Evolutionary conservation across 2,888 invertebrate genomes (phyloP).

Genomic region (Drosophila peninsularis): DNA sequence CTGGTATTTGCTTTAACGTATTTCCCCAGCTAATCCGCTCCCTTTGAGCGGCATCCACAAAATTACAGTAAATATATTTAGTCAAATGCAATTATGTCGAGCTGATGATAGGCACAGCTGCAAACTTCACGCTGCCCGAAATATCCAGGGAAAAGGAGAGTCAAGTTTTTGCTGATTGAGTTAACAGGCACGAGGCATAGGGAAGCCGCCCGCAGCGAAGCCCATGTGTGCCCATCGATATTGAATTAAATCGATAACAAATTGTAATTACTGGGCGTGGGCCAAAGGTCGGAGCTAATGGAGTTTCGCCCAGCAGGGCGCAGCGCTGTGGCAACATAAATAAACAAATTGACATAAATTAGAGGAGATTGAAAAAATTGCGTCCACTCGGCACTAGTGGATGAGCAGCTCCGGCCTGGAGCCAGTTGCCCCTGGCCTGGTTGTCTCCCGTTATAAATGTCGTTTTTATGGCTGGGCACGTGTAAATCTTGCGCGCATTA

Average conservation of each 20-base stretch:
- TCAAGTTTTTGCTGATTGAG: constrained; percentile 19
- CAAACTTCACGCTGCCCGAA: constrained; percentile 9
- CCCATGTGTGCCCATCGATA: constrained; percentile 50
- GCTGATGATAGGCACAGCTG: constrained; percentile 12
- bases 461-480: constrained; percentile 48
- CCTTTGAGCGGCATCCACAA: neutral
- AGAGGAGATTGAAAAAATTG: constrained; percentile 72
- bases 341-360: constrained; percentile 79
- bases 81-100: constrained; percentile 13
- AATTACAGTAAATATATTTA: constrained; percentile 11
- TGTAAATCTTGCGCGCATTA: constrained; percentile 57
- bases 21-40: neutral
- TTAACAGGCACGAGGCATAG: neutral
- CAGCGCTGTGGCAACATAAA: constrained; percentile 59
- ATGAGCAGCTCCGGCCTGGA: constrained; percentile 1
- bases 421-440: constrained; percentile 3
- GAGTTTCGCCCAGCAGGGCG: constrained; percentile 45
- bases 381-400: constrained; percentile 16
- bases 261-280: constrained; percentile 69
- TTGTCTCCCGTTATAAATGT: constrained; percentile 57
- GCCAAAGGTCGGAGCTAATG: constrained; percentile 53
- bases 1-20: neutral
- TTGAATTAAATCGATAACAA: constrained; percentile 78
- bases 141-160: constrained; percentile 20
- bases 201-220: neutral